These are phyloP conservation scores for Cephus runcator DNA, from an alignment of 2,888 invertebrate species.

Conservation along the genomic window DNA sequence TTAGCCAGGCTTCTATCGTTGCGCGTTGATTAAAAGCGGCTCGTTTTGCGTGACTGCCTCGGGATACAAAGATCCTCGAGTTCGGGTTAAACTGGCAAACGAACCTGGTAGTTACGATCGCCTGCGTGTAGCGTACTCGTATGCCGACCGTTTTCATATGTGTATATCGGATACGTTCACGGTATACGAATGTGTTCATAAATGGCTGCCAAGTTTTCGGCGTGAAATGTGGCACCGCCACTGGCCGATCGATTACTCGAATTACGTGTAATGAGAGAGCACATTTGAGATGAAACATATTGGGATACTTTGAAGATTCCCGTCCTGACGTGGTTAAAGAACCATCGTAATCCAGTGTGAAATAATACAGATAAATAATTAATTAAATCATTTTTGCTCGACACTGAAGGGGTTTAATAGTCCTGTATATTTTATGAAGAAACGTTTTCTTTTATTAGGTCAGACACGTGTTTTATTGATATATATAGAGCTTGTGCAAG, in stretches of 20 bases:
- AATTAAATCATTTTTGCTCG: too few relatives aligned
- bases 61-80: conserved; percentile 1
- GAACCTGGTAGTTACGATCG: not conserved
- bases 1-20: conserved; percentile 1
- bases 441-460: not conserved
- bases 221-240: conserved; percentile 3
- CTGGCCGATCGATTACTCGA: conserved; percentile 4
- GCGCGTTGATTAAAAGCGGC: conserved; percentile 4
- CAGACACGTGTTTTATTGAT: not conserved
- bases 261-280: conserved; percentile 2
- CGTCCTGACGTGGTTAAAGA: not conserved
- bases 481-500: not conserved
- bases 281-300: not conserved
- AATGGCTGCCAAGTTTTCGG: not conserved
- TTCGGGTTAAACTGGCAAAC: conserved; percentile 3
- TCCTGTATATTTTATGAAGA: not conserved
- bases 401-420: not conserved
- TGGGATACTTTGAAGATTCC: not conserved
- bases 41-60: not conserved
- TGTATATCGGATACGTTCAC: not conserved
- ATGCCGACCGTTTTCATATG: not conserved
- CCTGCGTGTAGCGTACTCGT: not conserved
- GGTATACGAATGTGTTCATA: not conserved
- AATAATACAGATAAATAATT: not conserved
- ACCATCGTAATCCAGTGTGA: not conserved